Evolutionary conservation across 2,888 invertebrate genomes (phyloP).

Genomic region (Microctonus aethiopoides): DNA sequence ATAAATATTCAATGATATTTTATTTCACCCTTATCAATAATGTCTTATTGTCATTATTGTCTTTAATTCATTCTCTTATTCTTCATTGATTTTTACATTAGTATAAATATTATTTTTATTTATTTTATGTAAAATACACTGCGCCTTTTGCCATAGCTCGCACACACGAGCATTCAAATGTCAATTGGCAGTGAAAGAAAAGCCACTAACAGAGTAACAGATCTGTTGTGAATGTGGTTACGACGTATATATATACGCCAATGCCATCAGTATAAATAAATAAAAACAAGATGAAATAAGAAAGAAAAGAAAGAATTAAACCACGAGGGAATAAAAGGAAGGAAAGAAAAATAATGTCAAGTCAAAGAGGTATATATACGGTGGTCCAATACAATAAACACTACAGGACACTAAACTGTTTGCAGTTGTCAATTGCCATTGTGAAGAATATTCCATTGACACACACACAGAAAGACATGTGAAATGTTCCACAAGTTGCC

Average conservation of each 20-base stretch:
- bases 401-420: constrained; percentile 65
- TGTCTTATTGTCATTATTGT: neutral
- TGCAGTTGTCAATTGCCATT: constrained; percentile 62
- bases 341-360: constrained; percentile 25
- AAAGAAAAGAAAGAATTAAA: no score
- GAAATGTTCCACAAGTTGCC: constrained; percentile 18
- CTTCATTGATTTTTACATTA: constrained; percentile 44
- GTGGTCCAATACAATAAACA: constrained; percentile 63
- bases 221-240: constrained; percentile 54
- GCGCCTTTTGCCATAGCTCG: constrained; percentile 27
- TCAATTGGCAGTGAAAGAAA: constrained; percentile 55
- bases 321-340: constrained; percentile 19
- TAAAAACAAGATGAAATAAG: no score
- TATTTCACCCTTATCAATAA: no score
- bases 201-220: constrained; percentile 61
- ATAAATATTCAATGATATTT: no score
- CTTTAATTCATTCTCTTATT: neutral
- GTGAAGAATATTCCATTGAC: constrained; percentile 41
- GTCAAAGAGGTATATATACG: constrained; percentile 53
- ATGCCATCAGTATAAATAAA: no score
- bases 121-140: constrained; percentile 27
- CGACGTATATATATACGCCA: neutral
- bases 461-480: neutral
- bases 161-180: constrained; percentile 62
- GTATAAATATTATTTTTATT: constrained; percentile 33